Evolutionary conservation across 2,113 vertebrate genomes (phyloP), one percentile per base, ranked within the genome.

Genomic region (Nothocercus julius): DNA sequence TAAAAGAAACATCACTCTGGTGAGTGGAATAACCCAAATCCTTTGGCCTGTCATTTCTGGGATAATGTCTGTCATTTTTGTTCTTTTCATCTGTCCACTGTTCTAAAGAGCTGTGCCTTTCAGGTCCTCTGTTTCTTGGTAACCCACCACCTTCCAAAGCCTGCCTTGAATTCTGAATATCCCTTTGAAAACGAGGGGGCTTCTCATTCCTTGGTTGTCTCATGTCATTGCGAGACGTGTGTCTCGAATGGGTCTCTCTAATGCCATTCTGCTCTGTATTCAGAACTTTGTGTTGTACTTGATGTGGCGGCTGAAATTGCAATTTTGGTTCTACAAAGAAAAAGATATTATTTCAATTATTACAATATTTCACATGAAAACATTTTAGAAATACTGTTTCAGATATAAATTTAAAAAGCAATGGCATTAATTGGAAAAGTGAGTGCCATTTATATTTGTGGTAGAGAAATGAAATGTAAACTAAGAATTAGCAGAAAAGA

Each of bases 161-260:
- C 51, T 98, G 98, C 86, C 98, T 99, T 49, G 98, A 98, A 93
- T 98, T 98, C 66, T 99, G 99, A 47, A 95, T 95, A 82, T 99
- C 99, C 94, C 96, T 98, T 97, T 99, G 98, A 96, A 99, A 99
- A 85, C 99, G 99, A 92, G 99, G 99, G 4, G 99, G 99, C 87
- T 99, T 98, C 94, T 99, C 99, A 63, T 98, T 99, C 94, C 99
- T 98, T 83, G 98, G 98, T 56, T 96, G 97, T 58, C 98, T 98
- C 74, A 97, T 97, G 77, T 99, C 98, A 85, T 98, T 98, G 76
- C 99, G 98, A 40, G 98, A 96, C 89, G 98, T 69, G 67, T 98
- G 98, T 94, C 98, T 98, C 93, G 92, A 92, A 74, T 98, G 98
- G 94, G 93, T 96, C 42, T 99, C 98, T 98, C 98, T 99, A 94